Evolutionary conservation across 2,888 invertebrate species (phyloP).

Genomic region (Cactoblastis cactorum): DNA sequence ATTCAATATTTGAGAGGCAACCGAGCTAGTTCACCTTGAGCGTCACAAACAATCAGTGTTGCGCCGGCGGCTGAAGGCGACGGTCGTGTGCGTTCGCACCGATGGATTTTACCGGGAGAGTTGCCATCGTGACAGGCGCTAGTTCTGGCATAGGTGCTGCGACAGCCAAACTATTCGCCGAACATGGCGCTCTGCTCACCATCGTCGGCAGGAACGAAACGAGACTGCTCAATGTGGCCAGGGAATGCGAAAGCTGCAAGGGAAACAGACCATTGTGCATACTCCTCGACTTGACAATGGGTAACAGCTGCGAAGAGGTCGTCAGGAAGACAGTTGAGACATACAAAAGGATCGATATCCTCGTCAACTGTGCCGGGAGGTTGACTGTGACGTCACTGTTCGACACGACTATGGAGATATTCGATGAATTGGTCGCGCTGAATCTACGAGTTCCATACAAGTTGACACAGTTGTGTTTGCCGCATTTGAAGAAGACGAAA

Average conservation of each 20-base stretch:
- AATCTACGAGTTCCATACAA: slow-evolving; percentile 53
- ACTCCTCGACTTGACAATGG: slow-evolving; percentile 40
- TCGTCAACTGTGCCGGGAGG: slow-evolving; percentile 54
- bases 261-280: slow-evolving; percentile 43
- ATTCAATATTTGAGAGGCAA: neutral
- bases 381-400: slow-evolving; percentile 43
- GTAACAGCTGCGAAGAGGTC: slow-evolving; percentile 45
- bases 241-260: slow-evolving; percentile 33
- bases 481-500: slow-evolving; percentile 45
- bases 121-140: slow-evolving; percentile 51
- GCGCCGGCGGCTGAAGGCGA: neutral
- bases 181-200: slow-evolving; percentile 41
- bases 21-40: slow-evolving; percentile 13
- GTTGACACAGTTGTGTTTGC: slow-evolving; percentile 46
- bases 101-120: slow-evolving; percentile 50
- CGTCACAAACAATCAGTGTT: slow-evolving; percentile 5
- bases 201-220: slow-evolving; percentile 49
- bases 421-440: slow-evolving; percentile 48
- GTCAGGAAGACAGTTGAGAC: slow-evolving; percentile 44
- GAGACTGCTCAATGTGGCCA: slow-evolving; percentile 40
- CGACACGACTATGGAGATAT: slow-evolving; percentile 45
- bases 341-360: slow-evolving; percentile 42
- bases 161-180: slow-evolving; percentile 48
- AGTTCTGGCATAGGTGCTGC: slow-evolving; percentile 60
- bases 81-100: slow-evolving; percentile 15